Percentiles rank a stretch among this genome's conserved stretches.
Evolutionary conservation across 2,113 vertebrate species (phyloP).

Genomic region (Leucopternis melanops): DNA sequence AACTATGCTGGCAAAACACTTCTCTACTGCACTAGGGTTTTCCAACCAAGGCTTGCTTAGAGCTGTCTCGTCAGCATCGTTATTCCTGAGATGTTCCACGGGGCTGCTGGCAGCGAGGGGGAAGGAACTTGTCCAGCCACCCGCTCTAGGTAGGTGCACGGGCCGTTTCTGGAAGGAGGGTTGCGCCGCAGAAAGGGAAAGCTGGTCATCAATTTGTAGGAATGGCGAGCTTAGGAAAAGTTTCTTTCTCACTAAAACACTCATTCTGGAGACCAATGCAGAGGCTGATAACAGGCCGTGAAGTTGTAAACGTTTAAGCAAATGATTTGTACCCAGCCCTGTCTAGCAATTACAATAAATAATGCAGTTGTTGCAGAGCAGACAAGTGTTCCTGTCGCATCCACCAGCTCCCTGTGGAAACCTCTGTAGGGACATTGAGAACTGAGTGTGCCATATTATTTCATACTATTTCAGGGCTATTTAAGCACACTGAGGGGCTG

Average conservation of each 20-base stretch:
- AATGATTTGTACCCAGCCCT: not conserved
- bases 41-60: not conserved
- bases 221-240: not conserved
- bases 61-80: not conserved
- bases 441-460: not conserved
- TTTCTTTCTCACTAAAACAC: not conserved
- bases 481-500: not conserved
- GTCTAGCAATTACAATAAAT: not conserved
- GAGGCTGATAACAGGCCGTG: not conserved
- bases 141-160: fast-evolving
- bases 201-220: not conserved
- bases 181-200: not conserved
- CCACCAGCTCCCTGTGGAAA: not conserved
- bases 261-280: not conserved
- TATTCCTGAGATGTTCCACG: not conserved
- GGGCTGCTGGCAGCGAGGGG: not conserved
- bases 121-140: not conserved
- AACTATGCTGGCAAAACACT: not conserved
- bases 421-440: not conserved
- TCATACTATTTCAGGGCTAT: not conserved
- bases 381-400: not conserved
- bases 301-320: not conserved
- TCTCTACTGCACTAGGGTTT: not conserved
- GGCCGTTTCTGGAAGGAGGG: not conserved
- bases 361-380: not conserved